phyloP scores from a whole-genome alignment of 2,113 vertebrate genomes.

The Eclectus roratus region DNA sequence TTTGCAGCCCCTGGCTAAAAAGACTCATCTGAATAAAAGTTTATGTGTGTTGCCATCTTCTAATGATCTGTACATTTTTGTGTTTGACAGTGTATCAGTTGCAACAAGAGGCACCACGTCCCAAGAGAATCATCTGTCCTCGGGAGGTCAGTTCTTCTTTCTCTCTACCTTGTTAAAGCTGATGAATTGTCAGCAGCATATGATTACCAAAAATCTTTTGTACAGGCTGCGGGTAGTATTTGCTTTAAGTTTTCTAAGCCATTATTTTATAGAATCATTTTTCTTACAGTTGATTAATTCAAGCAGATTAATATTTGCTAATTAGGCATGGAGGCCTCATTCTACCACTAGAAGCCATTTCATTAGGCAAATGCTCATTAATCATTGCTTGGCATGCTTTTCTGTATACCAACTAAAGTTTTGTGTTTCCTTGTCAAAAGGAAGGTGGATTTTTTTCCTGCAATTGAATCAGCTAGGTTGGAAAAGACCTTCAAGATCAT shows the following conservation, averaged over 20 bases:
- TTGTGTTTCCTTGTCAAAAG: not conserved
- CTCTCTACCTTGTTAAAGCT: slow-evolving; percentile 45
- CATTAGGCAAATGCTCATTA: not conserved
- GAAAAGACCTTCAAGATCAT: not conserved
- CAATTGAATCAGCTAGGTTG: not conserved
- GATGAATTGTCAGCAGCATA: slow-evolving; percentile 50
- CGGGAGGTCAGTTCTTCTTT: slow-evolving; percentile 86
- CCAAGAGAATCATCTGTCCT: slow-evolving; percentile 94
- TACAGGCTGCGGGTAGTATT: not conserved
- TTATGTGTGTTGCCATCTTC: not conserved
- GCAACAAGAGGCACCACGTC: slow-evolving; percentile 94
- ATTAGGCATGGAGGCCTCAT: not conserved
- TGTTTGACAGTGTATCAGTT: slow-evolving; percentile 92
- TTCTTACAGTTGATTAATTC: not conserved
- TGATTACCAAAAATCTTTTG: not conserved
- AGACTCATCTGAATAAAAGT: slow-evolving; percentile 35
- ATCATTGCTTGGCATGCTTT: not conserved
- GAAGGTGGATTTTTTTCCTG: not conserved
- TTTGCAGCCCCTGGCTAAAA: slow-evolving; percentile 23
- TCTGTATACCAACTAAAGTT: not conserved
- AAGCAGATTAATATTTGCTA: not conserved
- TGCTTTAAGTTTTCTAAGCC: slow-evolving; percentile 4
- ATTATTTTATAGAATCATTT: not conserved
- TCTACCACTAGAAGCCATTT: not conserved
- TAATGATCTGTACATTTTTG: slow-evolving; percentile 66